These are phyloP conservation scores for Galago senegalensis DNA, from an alignment of 2,797 vertebrate species.

Conservation along the genomic window DNA sequence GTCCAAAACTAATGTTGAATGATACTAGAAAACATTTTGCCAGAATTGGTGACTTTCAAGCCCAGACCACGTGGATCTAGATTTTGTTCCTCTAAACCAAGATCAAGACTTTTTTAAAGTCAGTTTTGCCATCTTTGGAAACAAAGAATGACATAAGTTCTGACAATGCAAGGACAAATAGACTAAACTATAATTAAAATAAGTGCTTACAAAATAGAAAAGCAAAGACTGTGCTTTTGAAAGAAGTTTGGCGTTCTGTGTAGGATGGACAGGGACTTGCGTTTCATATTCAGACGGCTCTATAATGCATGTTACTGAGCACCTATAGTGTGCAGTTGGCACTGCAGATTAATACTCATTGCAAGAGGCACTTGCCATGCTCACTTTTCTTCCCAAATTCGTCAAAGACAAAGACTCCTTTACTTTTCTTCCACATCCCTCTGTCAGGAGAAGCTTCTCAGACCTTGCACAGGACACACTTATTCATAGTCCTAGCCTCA, in stretches of 20 bases:
- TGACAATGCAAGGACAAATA: neutral
- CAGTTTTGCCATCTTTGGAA: neutral
- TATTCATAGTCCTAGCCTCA: neutral
- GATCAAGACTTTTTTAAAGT: slow-evolving; percentile 4
- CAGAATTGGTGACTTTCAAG: neutral
- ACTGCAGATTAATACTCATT: neutral
- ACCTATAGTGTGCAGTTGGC: neutral
- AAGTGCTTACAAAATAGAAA: neutral
- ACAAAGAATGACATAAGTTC: neutral
- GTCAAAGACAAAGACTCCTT: too few species aligned
- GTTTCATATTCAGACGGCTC: neutral
- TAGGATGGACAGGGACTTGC: neutral
- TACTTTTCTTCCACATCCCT: neutral
- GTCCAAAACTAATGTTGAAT: neutral
- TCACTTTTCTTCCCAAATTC: neutral
- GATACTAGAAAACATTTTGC: neutral
- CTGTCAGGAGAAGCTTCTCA: neutral
- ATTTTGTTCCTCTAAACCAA: neutral
- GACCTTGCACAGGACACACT: neutral
- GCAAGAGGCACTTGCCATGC: neutral
- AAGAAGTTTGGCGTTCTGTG: neutral
- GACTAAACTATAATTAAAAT: neutral
- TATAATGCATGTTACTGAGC: rapidly evolving
- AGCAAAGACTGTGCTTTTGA: neutral
- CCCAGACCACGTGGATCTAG: neutral